A percentile compares a stretch with the other conserved stretches of the same genome.
Conservation (phyloP, 2,888 invertebrate species). For the Yponomeuta evonymella region DNA sequence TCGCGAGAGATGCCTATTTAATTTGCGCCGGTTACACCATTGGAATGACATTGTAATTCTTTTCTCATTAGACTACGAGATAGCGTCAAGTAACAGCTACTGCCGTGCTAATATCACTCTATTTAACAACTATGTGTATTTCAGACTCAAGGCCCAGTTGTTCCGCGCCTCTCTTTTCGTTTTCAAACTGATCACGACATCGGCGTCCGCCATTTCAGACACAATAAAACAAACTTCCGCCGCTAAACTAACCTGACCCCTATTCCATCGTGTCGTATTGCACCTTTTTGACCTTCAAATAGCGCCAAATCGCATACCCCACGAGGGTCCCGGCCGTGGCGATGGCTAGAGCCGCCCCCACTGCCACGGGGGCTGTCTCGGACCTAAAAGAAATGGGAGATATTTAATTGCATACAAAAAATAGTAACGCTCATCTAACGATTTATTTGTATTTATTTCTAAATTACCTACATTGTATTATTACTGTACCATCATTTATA, state of each 20-base stretch:
- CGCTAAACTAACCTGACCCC: conserved; percentile 45
- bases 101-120: background rate
- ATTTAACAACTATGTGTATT: background rate
- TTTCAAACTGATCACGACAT: no score
- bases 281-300: conserved; percentile 92
- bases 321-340: conserved; percentile 87
- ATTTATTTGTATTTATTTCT: no score
- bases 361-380: conserved; percentile 89
- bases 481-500: no score
- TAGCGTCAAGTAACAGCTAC: background rate
- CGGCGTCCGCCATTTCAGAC: background rate
- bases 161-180: no score
- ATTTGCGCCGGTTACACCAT: no score
- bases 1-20: no score
- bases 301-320: conserved; percentile 90
- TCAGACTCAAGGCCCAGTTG: background rate
- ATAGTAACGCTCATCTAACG: no score
- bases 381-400: conserved; percentile 65
- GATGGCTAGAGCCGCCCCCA: conserved; percentile 87
- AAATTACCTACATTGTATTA: no score
- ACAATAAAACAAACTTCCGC: background rate
- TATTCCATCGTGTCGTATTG: conserved; percentile 93
- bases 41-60: no score
- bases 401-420: background rate
- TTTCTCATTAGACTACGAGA: no score